Conservation (phyloP, 1,140 invertebrate genomes). For the Macrosteles quadrilineatus region DNA sequence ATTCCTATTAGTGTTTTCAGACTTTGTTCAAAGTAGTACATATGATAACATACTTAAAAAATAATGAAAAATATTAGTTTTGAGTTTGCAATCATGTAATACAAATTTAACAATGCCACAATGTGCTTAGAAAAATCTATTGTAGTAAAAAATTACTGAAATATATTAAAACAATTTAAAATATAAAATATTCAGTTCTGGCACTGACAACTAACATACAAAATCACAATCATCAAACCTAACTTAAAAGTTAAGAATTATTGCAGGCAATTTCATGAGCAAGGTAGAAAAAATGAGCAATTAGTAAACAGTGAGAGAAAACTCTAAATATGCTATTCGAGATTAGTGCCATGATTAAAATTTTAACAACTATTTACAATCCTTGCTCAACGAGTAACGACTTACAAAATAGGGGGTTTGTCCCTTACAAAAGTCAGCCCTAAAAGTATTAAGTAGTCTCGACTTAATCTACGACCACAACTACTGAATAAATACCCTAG, state of each 20-base stretch:
- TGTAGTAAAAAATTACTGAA: too few relatives aligned
- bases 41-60: too few relatives aligned
- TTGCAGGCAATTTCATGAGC: constrained; percentile 16
- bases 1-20: too few relatives aligned
- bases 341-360: constrained; percentile 12
- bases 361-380: constrained; percentile 17
- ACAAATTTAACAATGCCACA: too few relatives aligned
- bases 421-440: not conserved
- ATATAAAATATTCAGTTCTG: constrained; percentile 16
- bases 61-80: too few relatives aligned
- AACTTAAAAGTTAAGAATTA: not conserved
- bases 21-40: too few relatives aligned
- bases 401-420: not conserved
- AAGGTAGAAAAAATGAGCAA: constrained; percentile 13
- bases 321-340: constrained; percentile 12
- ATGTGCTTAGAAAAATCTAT: too few relatives aligned
- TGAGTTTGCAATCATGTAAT: too few relatives aligned
- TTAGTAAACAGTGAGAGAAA: constrained; percentile 4
- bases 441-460: constrained; percentile 8
- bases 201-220: not conserved
- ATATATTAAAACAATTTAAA: too few relatives aligned
- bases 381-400: constrained; percentile 5
- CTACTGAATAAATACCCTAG: constrained; percentile 11
- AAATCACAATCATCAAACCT: constrained; percentile 11
- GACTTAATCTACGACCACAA: not conserved